Evolutionary conservation across 2,888 invertebrate species (phyloP).

Genomic region (Carcina quercana): DNA sequence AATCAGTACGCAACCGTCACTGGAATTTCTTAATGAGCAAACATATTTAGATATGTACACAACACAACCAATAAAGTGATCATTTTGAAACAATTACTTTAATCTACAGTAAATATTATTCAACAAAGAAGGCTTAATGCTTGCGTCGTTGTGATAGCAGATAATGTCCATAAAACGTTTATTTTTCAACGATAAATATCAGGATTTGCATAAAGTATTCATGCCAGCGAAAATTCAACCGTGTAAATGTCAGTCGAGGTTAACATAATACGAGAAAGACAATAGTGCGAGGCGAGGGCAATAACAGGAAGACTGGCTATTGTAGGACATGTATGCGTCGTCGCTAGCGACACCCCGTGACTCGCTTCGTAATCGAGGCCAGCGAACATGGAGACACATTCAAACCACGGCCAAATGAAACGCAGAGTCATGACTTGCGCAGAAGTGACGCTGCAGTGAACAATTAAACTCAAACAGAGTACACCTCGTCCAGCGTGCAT

Average conservation of each 20-base stretch:
- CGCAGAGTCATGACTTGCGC: slow-evolving; percentile 9
- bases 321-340: slow-evolving; percentile 28
- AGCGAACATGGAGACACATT: slow-evolving; percentile 13
- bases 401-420: slow-evolving; percentile 18
- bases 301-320: slow-evolving; percentile 47
- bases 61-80: too few species aligned
- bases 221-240: slow-evolving; percentile 12
- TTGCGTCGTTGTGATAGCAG: slow-evolving; percentile 3
- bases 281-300: slow-evolving; percentile 27
- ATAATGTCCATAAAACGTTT: slow-evolving; percentile 3
- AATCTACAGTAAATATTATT: too few species aligned
- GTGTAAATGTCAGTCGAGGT: slow-evolving; percentile 38
- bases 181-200: slow-evolving; percentile 10
- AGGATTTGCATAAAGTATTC: slow-evolving; percentile 17
- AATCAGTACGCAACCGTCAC: too few species aligned
- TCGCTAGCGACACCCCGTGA: slow-evolving; percentile 32
- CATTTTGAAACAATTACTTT: too few species aligned
- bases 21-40: too few species aligned
- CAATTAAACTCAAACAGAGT: slow-evolving; percentile 6
- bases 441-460: slow-evolving; percentile 8
- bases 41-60: too few species aligned
- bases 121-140: slow-evolving; percentile 2
- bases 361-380: slow-evolving; percentile 25
- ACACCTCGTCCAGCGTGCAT: slow-evolving; percentile 11
- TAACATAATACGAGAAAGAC: slow-evolving; percentile 27